A percentile compares a stretch with the other conserved stretches of the same genome.
phyloP scores from a whole-genome alignment of 2,113 vertebrate species.

The Vimba vimba region DNA sequence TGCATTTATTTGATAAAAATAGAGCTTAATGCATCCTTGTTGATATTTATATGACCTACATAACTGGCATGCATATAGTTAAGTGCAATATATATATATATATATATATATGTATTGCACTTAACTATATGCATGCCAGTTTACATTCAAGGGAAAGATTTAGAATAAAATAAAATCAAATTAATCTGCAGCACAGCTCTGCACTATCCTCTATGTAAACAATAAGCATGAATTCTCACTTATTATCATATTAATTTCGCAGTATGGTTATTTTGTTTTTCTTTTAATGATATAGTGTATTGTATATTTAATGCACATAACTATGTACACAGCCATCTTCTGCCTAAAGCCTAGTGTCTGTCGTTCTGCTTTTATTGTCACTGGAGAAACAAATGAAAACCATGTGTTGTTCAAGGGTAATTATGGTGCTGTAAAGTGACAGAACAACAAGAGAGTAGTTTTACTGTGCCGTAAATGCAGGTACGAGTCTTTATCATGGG shows the following conservation, averaged over 20 bases:
- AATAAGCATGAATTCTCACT: not conserved
- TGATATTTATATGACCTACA: too few relatives aligned
- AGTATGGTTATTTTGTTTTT: not conserved
- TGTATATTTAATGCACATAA: not conserved
- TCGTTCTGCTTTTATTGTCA: conserved; percentile 68
- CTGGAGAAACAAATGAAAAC: conserved; percentile 68
- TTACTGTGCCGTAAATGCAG: conserved; percentile 74
- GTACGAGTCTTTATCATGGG: conserved; percentile 66
- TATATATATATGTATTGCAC: too few relatives aligned
- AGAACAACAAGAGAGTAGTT: conserved; percentile 70
- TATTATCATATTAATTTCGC: not conserved
- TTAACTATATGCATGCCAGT: too few relatives aligned
- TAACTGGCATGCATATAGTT: too few relatives aligned
- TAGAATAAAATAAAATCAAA: not conserved
- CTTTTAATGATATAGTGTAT: not conserved
- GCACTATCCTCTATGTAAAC: not conserved
- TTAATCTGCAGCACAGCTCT: too few relatives aligned
- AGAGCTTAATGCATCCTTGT: not conserved
- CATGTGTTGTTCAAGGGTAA: conserved; percentile 69
- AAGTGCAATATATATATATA: too few relatives aligned
- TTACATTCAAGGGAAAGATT: too few relatives aligned
- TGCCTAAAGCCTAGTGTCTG: conserved; percentile 52
- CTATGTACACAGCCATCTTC: conserved; percentile 42
- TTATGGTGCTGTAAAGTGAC: conserved; percentile 69
- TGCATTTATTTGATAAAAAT: not conserved